Evolutionary conservation across 2,888 invertebrate genomes (phyloP).

Genomic region (Creontiades dilutus): DNA sequence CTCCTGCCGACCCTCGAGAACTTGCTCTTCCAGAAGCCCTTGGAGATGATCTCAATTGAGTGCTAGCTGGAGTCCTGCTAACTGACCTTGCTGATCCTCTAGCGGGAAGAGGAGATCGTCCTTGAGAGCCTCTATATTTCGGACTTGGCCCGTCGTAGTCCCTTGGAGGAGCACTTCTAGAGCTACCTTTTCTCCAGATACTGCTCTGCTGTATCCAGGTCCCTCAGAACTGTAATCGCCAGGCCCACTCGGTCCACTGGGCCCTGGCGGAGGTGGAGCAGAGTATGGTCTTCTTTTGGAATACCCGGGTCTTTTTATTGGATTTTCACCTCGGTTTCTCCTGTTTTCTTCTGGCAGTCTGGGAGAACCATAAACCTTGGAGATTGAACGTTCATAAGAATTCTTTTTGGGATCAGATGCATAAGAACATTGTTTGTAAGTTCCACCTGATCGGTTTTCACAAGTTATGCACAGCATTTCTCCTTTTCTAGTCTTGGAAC

Average conservation of each 20-base stretch:
- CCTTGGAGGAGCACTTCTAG: not conserved
- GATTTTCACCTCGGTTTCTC: constrained; percentile 31
- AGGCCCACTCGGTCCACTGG: not conserved
- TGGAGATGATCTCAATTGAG: not conserved
- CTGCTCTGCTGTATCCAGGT: not conserved
- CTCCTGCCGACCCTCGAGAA: not conserved
- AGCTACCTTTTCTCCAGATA: not conserved
- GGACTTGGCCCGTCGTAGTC: not conserved
- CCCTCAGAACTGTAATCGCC: not conserved
- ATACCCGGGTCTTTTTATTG: not conserved
- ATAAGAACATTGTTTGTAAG: constrained; percentile 90
- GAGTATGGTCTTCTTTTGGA: constrained; percentile 18
- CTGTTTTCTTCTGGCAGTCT: constrained; percentile 57
- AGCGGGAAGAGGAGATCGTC: constrained; percentile 30
- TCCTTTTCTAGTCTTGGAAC: constrained; percentile 72
- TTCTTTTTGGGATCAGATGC: constrained; percentile 86
- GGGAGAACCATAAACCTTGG: constrained; percentile 75
- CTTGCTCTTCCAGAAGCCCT: not conserved
- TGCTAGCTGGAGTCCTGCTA: constrained; percentile 29
- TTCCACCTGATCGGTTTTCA: constrained; percentile 86
- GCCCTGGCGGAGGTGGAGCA: not conserved
- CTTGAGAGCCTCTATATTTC: constrained; percentile 35
- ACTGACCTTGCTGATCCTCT: not conserved
- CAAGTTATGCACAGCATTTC: constrained; percentile 83
- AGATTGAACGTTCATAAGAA: constrained; percentile 78